Conservation (phyloP, 1,140 invertebrate genomes). For the Lordiphosa mommai region DNA sequence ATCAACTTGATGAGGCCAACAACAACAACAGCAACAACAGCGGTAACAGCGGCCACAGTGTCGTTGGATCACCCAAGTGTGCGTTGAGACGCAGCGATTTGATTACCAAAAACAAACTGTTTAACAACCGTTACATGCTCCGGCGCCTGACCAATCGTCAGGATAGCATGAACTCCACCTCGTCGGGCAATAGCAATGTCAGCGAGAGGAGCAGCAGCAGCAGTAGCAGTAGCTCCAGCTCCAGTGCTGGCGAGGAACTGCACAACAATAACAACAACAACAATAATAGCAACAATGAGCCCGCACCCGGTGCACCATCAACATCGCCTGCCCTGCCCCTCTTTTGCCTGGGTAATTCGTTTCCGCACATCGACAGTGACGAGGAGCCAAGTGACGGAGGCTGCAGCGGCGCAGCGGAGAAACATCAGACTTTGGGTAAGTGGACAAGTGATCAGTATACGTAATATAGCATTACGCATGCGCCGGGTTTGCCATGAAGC, state of each 20-base stretch:
- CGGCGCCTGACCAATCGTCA: slow-evolving; percentile 72
- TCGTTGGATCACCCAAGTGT: slow-evolving; percentile 72
- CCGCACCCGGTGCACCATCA: slow-evolving; percentile 26
- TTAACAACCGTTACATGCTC: slow-evolving; percentile 78
- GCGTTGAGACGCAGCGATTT: slow-evolving; percentile 77
- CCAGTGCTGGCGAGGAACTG: slow-evolving; percentile 52
- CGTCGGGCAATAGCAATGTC: slow-evolving; percentile 70
- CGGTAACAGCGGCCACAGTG: slow-evolving; percentile 32
- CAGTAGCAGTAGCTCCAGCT: slow-evolving; percentile 26
- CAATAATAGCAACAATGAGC: slow-evolving; percentile 21
- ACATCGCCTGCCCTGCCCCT: slow-evolving; percentile 79
- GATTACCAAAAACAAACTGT: slow-evolving; percentile 79
- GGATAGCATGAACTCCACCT: slow-evolving; percentile 78
- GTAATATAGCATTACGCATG: slow-evolving; percentile 65
- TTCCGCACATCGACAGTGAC: slow-evolving; percentile 87
- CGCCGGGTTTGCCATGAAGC: slow-evolving; percentile 14
- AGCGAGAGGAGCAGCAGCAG: slow-evolving; percentile 60
- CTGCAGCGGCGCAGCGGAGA: slow-evolving; percentile 81
- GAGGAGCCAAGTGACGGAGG: slow-evolving; percentile 83
- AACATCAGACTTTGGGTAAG: slow-evolving; percentile 67
- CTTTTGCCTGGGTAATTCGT: slow-evolving; percentile 85
- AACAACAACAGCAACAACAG: slow-evolving; percentile 27
- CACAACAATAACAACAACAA: slow-evolving; percentile 15
- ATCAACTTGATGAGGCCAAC: slow-evolving; percentile 54
- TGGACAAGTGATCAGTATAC: slow-evolving; percentile 46